Evolutionary conservation across 1,140 invertebrate genomes (phyloP).

Genomic region (Philaenus spumarius): DNA sequence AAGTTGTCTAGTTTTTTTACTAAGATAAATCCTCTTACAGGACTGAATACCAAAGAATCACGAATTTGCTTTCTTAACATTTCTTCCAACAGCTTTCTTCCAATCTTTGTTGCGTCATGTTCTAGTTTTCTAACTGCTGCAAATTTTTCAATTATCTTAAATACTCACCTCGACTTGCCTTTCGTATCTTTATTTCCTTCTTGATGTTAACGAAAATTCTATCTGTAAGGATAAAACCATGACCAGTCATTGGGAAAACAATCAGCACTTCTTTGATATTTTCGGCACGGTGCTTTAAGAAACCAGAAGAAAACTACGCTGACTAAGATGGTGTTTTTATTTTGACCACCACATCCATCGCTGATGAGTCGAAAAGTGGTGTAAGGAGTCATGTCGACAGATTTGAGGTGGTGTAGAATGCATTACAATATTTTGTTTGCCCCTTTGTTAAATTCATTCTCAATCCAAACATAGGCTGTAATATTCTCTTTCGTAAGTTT

Average conservation of each 20-base stretch:
- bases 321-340: conserved; percentile 34
- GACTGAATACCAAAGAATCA: too few relatives aligned
- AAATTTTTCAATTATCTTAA: too few relatives aligned
- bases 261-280: conserved; percentile 28
- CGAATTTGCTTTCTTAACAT: too few relatives aligned
- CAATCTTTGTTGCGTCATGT: too few relatives aligned
- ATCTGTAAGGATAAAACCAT: conserved; percentile 33
- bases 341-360: conserved; percentile 33
- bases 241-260: conserved; percentile 29
- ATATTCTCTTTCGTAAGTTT: conserved; percentile 26
- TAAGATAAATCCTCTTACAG: too few relatives aligned
- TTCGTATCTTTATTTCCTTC: conserved; percentile 28
- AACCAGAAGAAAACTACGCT: conserved; percentile 30
- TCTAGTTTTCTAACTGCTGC: too few relatives aligned
- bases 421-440: conserved; percentile 32
- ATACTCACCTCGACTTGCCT: conserved; percentile 27
- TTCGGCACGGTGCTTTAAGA: conserved; percentile 17
- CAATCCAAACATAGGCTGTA: conserved; percentile 32
- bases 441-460: conserved; percentile 29
- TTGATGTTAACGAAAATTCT: conserved; percentile 34
- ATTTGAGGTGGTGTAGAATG: conserved; percentile 29
- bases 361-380: conserved; percentile 28
- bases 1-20: too few relatives aligned
- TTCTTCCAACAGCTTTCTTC: too few relatives aligned
- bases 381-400: conserved; percentile 21